A percentile compares a stretch with the other conserved stretches of the same genome.
Conservation (phyloP, 2,113 vertebrate genomes). For the Columba janthina region DNA sequence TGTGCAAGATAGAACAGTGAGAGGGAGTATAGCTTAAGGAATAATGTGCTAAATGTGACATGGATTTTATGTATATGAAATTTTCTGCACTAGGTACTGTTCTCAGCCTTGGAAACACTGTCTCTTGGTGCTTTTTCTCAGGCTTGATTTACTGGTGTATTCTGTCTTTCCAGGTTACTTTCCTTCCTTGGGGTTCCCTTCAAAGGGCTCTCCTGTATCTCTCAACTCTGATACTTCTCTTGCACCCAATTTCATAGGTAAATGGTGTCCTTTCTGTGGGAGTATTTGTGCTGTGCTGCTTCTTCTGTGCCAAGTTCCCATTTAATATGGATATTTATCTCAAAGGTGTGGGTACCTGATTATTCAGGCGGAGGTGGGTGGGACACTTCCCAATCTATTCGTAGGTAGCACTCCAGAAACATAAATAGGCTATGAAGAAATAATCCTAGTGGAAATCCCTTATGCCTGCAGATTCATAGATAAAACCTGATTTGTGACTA, state of each 20-base stretch:
- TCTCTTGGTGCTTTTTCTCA: neutral
- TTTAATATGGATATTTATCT: neutral
- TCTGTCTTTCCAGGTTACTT: slow-evolving; percentile 90
- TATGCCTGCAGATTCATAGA: neutral
- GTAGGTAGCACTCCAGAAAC: neutral
- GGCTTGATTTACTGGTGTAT: slow-evolving; percentile 46
- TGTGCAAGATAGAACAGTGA: neutral
- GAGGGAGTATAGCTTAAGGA: neutral
- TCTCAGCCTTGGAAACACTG: neutral
- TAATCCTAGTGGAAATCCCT: neutral
- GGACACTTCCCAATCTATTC: neutral
- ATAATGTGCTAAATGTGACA: neutral
- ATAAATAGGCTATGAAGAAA: slow-evolving; percentile 5
- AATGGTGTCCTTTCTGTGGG: slow-evolving; percentile 54
- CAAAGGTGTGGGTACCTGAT: neutral
- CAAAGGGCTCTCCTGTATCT: slow-evolving; percentile 87
- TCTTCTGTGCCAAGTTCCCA: neutral
- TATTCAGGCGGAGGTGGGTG: neutral
- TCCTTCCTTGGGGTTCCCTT: slow-evolving; percentile 89
- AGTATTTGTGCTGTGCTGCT: neutral
- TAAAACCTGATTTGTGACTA: neutral
- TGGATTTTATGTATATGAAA: neutral
- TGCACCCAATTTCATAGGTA: slow-evolving; percentile 88
- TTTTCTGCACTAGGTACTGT: neutral
- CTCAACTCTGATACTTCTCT: slow-evolving; percentile 86